Evolutionary conservation across 2,888 invertebrate species (phyloP), one percentile per base, ranked within the genome.

Genomic region (Andrena camellia): DNA sequence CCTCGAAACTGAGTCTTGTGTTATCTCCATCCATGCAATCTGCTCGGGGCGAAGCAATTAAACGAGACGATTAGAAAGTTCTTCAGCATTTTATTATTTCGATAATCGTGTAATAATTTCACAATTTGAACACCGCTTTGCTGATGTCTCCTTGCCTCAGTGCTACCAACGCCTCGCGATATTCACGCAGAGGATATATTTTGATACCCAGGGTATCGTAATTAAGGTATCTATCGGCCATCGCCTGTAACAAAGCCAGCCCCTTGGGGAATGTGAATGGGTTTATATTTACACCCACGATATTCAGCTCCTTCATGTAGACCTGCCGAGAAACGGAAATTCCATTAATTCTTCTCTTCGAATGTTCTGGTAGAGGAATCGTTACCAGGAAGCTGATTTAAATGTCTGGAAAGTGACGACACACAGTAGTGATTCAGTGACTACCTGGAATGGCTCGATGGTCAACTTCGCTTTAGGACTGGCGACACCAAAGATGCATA

Each of bases 401-500:
- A 23, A 2, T 62, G 17, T 35, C 33, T n/a, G 54, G 20, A 63
- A 62, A 17, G 31, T 17, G 31, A 69, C 31, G 60, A 17, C 17
- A 33, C 6, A 26, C 20, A 8, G 13, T 29, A 6, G 20, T 69
- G 73, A 74, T 50, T 74, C 69, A 70, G 29, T 54, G 26, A 26
- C 62, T 86, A 92, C 94, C 79, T 92, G 88, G 72, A 89, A 94
- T 5, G 94, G 94, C 77, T 89, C 87, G 57, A 94, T 83, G 90
- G 93, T 93, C 13, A 95, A 93, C 88, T 92, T 95, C 4, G 94
- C 94, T 71, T 95, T 92, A 0, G 95, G 95, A 85, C 94, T 94
- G 13, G 96, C 96, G 75, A 97, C 96, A 0, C 97, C 97, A 88
- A 97, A 97, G 35, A 97, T 93, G 5, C 96, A 95, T 62, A 97